These are phyloP conservation scores for Protomyctophum bolini DNA, from an alignment of 2,113 vertebrate species.

Conservation along the genomic window DNA sequence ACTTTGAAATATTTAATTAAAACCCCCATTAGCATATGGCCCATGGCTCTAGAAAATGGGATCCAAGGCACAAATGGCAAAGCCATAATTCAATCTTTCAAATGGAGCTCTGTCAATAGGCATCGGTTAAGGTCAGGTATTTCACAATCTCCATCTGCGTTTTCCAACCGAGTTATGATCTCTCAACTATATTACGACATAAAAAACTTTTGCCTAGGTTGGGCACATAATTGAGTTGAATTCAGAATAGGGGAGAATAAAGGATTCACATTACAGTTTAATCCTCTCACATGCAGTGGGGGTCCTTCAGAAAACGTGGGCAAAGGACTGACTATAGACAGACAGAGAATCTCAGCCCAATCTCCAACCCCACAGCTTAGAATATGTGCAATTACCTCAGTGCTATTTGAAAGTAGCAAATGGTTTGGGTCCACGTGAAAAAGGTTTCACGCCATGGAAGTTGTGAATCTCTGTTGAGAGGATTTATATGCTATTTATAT, in stretches of 20 bases:
- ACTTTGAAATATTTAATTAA: conserved; percentile 70
- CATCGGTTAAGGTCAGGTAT: conserved; percentile 67
- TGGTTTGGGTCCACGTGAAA: conserved; percentile 10
- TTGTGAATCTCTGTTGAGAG: conserved; percentile 13
- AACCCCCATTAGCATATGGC: conserved; percentile 63
- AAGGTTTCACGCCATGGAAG: conserved; percentile 25
- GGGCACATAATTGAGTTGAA: conserved; percentile 56
- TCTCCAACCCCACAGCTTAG: conserved; percentile 41
- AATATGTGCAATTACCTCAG: conserved; percentile 47
- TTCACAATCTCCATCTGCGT: conserved; percentile 57
- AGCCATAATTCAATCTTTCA: conserved; percentile 67
- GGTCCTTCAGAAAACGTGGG: conserved; percentile 39
- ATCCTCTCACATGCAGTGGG: conserved; percentile 54
- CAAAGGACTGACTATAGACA: conserved; percentile 29
- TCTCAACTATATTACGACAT: conserved; percentile 65
- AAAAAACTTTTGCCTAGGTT: conserved; percentile 47
- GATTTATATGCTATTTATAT: conserved; percentile 21
- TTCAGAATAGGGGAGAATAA: conserved; percentile 54
- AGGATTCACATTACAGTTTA: conserved; percentile 54
- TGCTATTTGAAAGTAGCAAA: conserved; percentile 24
- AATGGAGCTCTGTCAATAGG: conserved; percentile 58
- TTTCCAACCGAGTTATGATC: conserved; percentile 68
- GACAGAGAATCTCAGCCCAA: conserved; percentile 32
- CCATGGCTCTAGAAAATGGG: conserved; percentile 61
- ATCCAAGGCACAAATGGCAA: conserved; percentile 71